A percentile compares a stretch with the other conserved stretches of the same genome.
phyloP scores from a whole-genome alignment of 2,797 vertebrate genomes.

The Bryconaethiops microstoma region DNA sequence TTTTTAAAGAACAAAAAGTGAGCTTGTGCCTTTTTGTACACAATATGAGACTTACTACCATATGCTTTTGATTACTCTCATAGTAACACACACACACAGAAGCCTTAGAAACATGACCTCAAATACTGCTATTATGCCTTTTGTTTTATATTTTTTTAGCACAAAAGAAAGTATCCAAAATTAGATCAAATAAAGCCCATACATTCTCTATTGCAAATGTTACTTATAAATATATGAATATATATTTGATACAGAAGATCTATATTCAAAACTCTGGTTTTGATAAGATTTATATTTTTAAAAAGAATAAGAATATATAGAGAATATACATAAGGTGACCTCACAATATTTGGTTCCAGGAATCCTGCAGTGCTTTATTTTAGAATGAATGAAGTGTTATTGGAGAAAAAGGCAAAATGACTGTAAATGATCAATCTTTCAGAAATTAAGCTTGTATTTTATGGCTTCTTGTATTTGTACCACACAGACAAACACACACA shows the following conservation, averaged over 20 bases:
- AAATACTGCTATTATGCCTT: constrained; percentile 70
- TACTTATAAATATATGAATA: constrained; percentile 72
- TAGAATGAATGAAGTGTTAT: constrained; percentile 42
- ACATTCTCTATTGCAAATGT: constrained; percentile 37
- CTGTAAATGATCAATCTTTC: constrained; percentile 39
- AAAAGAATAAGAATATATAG: constrained; percentile 45
- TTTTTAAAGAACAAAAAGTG: constrained; percentile 63
- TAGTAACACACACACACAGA: constrained; percentile 28
- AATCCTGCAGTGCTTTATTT: constrained; percentile 36
- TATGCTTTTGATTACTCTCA: constrained; percentile 42
- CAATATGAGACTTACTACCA: constrained; percentile 47
- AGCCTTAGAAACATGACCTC: constrained; percentile 55
- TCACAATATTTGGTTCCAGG: constrained; percentile 27
- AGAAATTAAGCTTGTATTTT: constrained; percentile 18
- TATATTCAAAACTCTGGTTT: constrained; percentile 75
- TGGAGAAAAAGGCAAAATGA: constrained; percentile 15
- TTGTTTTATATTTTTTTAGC: constrained; percentile 68
- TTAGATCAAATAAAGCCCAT: constrained; percentile 44
- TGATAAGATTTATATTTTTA: constrained; percentile 81
- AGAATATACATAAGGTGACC: constrained; percentile 21
- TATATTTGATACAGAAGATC: constrained; percentile 77
- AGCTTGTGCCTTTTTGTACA: constrained; percentile 73
- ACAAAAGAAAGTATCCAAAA: constrained; percentile 34
- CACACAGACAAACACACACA: not conserved
- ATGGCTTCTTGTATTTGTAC: constrained; percentile 23